These are phyloP conservation scores for Palythoa grandis DNA, from an alignment of 92 coral and sea anemone species.

Conservation along the genomic window DNA sequence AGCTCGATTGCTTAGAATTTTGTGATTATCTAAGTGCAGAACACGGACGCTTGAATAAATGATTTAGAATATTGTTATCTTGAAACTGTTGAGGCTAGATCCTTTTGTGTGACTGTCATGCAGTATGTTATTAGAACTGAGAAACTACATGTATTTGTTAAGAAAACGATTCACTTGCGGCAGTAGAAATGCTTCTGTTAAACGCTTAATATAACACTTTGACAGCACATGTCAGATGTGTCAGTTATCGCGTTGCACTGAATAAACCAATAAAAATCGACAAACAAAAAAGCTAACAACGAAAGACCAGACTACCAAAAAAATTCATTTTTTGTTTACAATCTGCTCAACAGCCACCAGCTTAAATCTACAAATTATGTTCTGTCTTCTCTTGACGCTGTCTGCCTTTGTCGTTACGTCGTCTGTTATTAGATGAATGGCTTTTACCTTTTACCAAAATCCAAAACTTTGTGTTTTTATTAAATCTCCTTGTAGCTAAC, in stretches of 20 bases:
- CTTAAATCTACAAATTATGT: background rate
- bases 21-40: too few relatives aligned
- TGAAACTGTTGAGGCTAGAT: too few relatives aligned
- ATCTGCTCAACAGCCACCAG: background rate
- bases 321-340: background rate
- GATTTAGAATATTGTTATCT: too few relatives aligned
- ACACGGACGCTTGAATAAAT: too few relatives aligned
- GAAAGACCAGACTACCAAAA: too few relatives aligned
- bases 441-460: too few relatives aligned
- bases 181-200: background rate
- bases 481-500: too few relatives aligned
- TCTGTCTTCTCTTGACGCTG: background rate
- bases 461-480: too few relatives aligned
- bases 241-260: background rate
- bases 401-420: background rate
- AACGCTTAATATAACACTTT: slow-evolving; percentile 6
- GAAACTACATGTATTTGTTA: background rate
- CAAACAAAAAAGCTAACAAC: background rate
- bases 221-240: slow-evolving; percentile 16
- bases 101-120: too few relatives aligned
- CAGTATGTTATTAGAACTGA: background rate
- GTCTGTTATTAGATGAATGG: background rate
- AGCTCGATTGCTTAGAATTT: too few relatives aligned
- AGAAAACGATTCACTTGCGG: background rate
- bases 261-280: background rate